These are phyloP conservation scores for Thera britannica DNA, from an alignment of 2,888 invertebrate species.

Conservation along the genomic window DNA sequence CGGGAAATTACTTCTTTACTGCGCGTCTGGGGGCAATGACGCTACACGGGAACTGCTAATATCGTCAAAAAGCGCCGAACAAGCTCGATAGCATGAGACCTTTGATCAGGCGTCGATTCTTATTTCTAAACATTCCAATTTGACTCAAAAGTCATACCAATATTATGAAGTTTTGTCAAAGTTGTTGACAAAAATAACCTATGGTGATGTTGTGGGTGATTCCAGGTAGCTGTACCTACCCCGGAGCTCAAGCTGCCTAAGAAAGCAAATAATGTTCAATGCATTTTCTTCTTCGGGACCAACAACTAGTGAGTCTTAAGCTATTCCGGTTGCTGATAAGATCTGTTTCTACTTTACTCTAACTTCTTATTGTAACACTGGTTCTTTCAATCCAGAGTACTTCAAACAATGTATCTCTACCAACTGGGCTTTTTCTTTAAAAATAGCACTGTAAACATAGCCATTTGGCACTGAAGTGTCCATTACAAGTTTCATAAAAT, in stretches of 20 bases:
- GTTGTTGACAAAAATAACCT: slow-evolving; percentile 46
- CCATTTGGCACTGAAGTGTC: too few species aligned
- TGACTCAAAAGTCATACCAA: not conserved
- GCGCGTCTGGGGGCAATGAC: slow-evolving; percentile 44
- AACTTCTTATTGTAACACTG: not conserved
- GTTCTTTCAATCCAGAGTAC: too few species aligned
- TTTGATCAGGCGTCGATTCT: not conserved
- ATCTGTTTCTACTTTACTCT: not conserved
- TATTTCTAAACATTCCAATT: not conserved
- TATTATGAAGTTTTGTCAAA: slow-evolving; percentile 1
- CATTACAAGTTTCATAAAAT: too few species aligned
- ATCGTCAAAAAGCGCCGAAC: slow-evolving; percentile 17
- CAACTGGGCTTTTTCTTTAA: not conserved
- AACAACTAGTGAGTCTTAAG: slow-evolving; percentile 94
- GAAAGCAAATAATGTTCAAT: slow-evolving; percentile 90
- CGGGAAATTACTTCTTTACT: slow-evolving; percentile 60
- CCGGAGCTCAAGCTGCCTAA: slow-evolving; percentile 90
- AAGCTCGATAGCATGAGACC: slow-evolving; percentile 3
- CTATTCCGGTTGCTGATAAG: slow-evolving; percentile 5
- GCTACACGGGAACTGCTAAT: slow-evolving; percentile 38
- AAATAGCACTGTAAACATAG: not conserved
- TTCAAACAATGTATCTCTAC: too few species aligned
- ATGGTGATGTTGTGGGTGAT: slow-evolving; percentile 57
- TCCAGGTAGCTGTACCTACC: slow-evolving; percentile 92
- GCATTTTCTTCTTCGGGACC: slow-evolving; percentile 97